Evolutionary conservation across 2,797 vertebrate species (phyloP).

Genomic region (Vultur gryphus): DNA sequence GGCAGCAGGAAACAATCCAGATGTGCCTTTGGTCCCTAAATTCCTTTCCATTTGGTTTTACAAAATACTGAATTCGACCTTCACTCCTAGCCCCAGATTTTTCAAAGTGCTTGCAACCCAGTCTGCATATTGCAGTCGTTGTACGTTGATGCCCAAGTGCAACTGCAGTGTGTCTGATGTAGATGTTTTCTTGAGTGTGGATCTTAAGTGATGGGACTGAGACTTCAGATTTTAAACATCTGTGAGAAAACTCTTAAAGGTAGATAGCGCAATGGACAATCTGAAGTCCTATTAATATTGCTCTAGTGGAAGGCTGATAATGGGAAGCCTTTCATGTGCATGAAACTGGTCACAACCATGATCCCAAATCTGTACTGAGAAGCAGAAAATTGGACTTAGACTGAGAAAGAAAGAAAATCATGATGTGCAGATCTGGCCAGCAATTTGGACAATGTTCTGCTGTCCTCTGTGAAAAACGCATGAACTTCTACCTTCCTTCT

Average conservation of each 20-base stretch:
- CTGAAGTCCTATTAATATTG: background rate
- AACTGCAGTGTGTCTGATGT: background rate
- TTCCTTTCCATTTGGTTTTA: background rate
- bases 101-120: background rate
- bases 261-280: background rate
- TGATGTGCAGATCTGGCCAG: background rate
- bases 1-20: background rate
- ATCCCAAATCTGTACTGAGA: background rate
- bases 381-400: background rate
- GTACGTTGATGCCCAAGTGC: rapidly evolving
- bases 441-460: background rate
- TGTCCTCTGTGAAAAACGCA: background rate
- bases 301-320: background rate
- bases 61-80: background rate
- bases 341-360: background rate
- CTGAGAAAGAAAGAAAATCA: background rate
- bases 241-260: background rate
- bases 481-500: background rate
- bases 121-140: background rate
- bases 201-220: background rate
- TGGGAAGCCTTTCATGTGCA: background rate
- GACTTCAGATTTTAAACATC: background rate
- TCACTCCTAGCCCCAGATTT: background rate
- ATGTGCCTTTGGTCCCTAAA: background rate
- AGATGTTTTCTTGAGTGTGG: background rate